Percentiles rank a stretch among this genome's conserved stretches.
Evolutionary conservation across 2,797 vertebrate species (phyloP).

Genomic region (Allobates femoralis): DNA sequence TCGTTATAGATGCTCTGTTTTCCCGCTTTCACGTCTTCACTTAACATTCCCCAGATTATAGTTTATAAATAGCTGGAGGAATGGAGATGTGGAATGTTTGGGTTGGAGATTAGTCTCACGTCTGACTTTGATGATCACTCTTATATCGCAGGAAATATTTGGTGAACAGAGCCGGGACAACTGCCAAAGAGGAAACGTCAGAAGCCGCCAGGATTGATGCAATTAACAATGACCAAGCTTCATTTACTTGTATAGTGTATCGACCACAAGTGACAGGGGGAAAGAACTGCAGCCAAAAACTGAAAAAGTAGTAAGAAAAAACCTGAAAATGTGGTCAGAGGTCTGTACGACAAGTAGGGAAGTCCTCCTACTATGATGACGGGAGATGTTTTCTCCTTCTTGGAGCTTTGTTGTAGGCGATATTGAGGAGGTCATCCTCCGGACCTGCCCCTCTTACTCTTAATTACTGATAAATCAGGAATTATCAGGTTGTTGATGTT

Average conservation of each 20-base stretch:
- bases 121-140: slow-evolving; percentile 44
- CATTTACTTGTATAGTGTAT: background rate
- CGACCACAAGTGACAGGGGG: background rate
- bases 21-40: slow-evolving; percentile 7
- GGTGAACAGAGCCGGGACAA: background rate
- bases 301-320: too few relatives aligned
- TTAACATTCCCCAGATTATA: slow-evolving; percentile 49
- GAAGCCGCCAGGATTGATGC: background rate
- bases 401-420: background rate
- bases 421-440: background rate
- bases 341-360: background rate
- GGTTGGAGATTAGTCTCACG: slow-evolving; percentile 37
- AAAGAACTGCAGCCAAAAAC: background rate
- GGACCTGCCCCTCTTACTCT: background rate
- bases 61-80: slow-evolving; percentile 44
- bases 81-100: slow-evolving; percentile 44
- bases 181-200: slow-evolving; percentile 19
- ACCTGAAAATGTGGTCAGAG: background rate
- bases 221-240: background rate
- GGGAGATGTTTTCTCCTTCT: background rate
- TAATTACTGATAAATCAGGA: too few relatives aligned
- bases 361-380: background rate
- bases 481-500: too few relatives aligned
- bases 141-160: slow-evolving; percentile 39
- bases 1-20: background rate